Evolutionary conservation across 2,113 vertebrate genomes (phyloP).

Genomic region (Shinisaurus crocodilurus): DNA sequence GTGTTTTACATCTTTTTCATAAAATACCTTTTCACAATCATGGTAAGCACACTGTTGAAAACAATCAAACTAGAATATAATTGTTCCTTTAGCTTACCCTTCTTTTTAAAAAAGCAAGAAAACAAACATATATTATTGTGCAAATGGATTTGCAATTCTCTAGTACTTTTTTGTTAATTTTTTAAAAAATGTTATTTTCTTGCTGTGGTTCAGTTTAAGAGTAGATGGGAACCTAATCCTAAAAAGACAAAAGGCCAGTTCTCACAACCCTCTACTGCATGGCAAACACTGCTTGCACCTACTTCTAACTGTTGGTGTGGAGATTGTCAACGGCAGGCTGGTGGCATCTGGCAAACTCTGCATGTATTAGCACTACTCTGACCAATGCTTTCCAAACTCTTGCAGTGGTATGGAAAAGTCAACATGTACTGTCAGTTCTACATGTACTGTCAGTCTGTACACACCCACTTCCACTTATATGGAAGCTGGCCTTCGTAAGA

Average conservation of each 20-base stretch:
- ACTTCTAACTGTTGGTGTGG: background rate
- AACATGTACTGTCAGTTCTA: background rate
- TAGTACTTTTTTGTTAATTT: conserved; percentile 43
- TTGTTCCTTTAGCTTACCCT: background rate
- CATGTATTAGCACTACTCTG: background rate
- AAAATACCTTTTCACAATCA: conserved; percentile 50
- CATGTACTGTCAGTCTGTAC: background rate
- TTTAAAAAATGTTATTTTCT: background rate
- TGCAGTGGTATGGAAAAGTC: background rate
- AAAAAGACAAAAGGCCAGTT: conserved; percentile 14
- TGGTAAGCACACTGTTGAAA: conserved; percentile 36
- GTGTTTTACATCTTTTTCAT: conserved; percentile 52
- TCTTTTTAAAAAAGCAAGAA: background rate
- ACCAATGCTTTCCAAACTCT: background rate
- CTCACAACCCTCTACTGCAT: background rate
- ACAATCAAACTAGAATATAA: background rate
- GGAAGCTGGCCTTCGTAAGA: fast-evolving
- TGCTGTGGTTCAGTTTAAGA: conserved; percentile 5
- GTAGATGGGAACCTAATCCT: conserved; percentile 30
- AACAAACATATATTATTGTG: background rate
- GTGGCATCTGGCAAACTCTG: background rate
- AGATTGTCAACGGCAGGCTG: background rate
- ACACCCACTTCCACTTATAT: background rate
- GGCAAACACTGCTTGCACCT: background rate
- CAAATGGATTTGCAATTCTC: conserved; percentile 43